Evolutionary conservation across 2,113 vertebrate species (phyloP).

Genomic region (Jaculus jaculus): DNA sequence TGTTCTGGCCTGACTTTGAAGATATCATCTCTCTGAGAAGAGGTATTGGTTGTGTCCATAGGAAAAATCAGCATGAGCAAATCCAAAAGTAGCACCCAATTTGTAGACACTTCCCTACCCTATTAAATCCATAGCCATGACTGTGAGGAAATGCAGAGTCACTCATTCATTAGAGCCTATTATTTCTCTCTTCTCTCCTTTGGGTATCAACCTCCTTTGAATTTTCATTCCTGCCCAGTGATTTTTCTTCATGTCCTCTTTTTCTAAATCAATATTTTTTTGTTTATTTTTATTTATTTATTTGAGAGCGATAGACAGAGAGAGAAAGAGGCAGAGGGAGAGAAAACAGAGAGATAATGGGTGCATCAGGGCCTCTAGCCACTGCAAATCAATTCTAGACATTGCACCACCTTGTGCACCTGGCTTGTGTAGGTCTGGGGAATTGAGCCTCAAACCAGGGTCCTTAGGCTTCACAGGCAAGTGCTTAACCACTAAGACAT

Average conservation of each 20-base stretch:
- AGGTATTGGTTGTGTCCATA: constrained; percentile 9
- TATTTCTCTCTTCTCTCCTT: neutral
- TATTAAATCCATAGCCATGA: neutral
- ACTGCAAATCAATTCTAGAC: no score
- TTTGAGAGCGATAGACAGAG: no score
- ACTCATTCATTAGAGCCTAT: neutral
- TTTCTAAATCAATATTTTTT: neutral
- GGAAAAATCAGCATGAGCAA: neutral
- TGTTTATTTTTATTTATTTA: no score
- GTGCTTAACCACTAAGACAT: no score
- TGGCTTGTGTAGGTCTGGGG: no score
- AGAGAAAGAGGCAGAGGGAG: no score
- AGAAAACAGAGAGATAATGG: no score
- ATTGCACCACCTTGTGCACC: no score
- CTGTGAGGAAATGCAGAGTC: neutral
- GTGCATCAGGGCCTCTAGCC: no score
- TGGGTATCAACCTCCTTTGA: neutral
- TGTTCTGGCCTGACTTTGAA: constrained; percentile 35
- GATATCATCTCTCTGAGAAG: constrained; percentile 33
- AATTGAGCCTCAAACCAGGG: no score
- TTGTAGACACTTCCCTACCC: neutral
- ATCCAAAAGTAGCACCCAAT: neutral
- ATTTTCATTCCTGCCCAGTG: neutral
- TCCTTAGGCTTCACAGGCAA: no score
- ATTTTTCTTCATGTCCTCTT: neutral